These are phyloP conservation scores for Epinotia brunnichana DNA, from an alignment of 2,888 invertebrate species.

Conservation along the genomic window DNA sequence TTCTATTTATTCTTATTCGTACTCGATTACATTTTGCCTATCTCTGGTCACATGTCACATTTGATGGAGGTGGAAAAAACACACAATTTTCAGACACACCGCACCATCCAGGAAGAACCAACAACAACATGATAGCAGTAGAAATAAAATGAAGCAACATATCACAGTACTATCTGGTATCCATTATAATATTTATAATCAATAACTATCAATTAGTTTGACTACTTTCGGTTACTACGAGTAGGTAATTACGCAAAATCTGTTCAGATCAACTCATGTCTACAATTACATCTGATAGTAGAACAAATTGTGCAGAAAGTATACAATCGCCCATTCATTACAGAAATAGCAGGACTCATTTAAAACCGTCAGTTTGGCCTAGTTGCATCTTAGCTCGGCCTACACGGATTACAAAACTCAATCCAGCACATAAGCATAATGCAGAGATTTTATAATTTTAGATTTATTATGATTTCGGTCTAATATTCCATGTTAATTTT, in stretches of 20 bases:
- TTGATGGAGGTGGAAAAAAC: too few relatives aligned
- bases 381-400: slow-evolving; percentile 21
- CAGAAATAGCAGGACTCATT: slow-evolving; percentile 24
- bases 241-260: not conserved
- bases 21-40: too few relatives aligned
- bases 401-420: not conserved
- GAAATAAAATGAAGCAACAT: too few relatives aligned
- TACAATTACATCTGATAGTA: not conserved
- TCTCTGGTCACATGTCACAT: too few relatives aligned
- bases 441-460: not conserved
- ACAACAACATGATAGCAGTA: too few relatives aligned
- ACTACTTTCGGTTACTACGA: not conserved
- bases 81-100: too few relatives aligned
- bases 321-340: slow-evolving; percentile 13
- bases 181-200: too few relatives aligned
- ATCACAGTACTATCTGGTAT: too few relatives aligned
- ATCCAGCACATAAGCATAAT: not conserved
- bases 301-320: not conserved
- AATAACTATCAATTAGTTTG: not conserved
- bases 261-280: not conserved
- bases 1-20: too few relatives aligned
- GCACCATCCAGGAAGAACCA: too few relatives aligned
- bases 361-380: slow-evolving; percentile 20
- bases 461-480: not conserved
- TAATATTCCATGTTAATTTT: not conserved